phyloP scores from a whole-genome alignment of 2,797 vertebrate genomes.

The Poeciliopsis turneri region DNA sequence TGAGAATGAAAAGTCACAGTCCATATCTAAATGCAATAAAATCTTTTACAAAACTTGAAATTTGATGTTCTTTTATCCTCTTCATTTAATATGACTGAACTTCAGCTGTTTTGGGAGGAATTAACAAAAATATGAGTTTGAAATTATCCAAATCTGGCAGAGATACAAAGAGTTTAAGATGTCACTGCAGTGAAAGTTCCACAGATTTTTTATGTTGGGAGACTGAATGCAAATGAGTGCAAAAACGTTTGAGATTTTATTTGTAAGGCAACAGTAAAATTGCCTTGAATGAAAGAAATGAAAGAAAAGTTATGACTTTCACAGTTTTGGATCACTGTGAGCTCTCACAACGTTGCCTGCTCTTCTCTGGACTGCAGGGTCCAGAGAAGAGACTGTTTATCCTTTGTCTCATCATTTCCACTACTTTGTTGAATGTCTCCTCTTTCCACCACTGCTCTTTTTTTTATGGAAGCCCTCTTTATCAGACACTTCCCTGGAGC shows the following conservation, averaged over 20 bases:
- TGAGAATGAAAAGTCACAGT: not conserved
- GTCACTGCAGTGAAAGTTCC: not conserved
- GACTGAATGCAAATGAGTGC: not conserved
- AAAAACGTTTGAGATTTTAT: not conserved
- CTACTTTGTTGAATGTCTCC: slow-evolving; percentile 53
- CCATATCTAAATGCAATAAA: not conserved
- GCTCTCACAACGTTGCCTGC: slow-evolving; percentile 28
- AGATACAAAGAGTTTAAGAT: not conserved
- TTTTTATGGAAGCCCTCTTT: slow-evolving; percentile 41
- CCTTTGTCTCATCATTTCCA: slow-evolving; percentile 46
- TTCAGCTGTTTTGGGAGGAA: not conserved
- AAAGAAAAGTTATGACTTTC: not conserved
- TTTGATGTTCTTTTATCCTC: not conserved
- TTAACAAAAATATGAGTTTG: not conserved
- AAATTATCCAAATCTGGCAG: not conserved
- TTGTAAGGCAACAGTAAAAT: not conserved
- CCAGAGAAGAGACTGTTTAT: slow-evolving; percentile 10
- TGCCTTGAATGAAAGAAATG: too few species aligned
- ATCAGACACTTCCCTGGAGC: slow-evolving; percentile 43
- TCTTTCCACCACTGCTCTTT: slow-evolving; percentile 49
- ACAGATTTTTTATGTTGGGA: not conserved
- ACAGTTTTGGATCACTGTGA: slow-evolving; percentile 35
- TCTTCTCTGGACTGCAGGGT: slow-evolving; percentile 34
- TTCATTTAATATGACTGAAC: not conserved
- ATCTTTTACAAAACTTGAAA: not conserved